Evolutionary conservation across 2,113 vertebrate species (phyloP), one percentile per base, ranked within the genome.

Genomic region (Monopterus albus): DNA sequence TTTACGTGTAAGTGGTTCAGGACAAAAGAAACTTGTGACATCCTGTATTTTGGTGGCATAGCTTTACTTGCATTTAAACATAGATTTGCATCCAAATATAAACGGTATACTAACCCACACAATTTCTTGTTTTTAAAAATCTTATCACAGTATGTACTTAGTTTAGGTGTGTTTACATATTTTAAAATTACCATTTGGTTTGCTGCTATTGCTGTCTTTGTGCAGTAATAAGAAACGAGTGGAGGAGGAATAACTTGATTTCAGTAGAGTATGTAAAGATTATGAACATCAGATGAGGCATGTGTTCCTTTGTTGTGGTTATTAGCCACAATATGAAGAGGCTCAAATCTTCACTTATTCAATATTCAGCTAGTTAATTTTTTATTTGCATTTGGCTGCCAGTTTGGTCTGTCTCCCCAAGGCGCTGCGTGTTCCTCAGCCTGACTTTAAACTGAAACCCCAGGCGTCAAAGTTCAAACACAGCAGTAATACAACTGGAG

Each of bases 61-160:
- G 89, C 87, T 91, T 91, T 90, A 88, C 82, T 86, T 81, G 79
- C 79, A 80, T 86, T 62, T 79, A 69, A 77, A 58, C 62, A 81
- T 51, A 81, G 65, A 78, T 80, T 79, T 85, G 62, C 77, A 59
- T 75, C 74, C 64, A 81, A 65, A 77, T 79, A 78, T 56, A 72
- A 68, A 82, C 60, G 40, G 71, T 71, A 79, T 71, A 61, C 46
- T 63, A 78, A 78, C 55, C 26, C 35, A 79, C 46, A 62, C 10
- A 0, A 23, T 53, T 59, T 63, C 31, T 74, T 52, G 59, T 53
- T 50, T 85, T 81, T 66, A 1, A 52, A 56, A 51, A 42, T 67
- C 21, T 26, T 69, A 36, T 67, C 31, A 50, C 6, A 1, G n/a
- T n/a, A n/a, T n/a, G n/a, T 42, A 43, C 35, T 29, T 74, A 81